Evolutionary conservation across 2,888 invertebrate genomes (phyloP), one percentile per base, ranked within the genome.

Genomic region (Hylaea fasciaria): DNA sequence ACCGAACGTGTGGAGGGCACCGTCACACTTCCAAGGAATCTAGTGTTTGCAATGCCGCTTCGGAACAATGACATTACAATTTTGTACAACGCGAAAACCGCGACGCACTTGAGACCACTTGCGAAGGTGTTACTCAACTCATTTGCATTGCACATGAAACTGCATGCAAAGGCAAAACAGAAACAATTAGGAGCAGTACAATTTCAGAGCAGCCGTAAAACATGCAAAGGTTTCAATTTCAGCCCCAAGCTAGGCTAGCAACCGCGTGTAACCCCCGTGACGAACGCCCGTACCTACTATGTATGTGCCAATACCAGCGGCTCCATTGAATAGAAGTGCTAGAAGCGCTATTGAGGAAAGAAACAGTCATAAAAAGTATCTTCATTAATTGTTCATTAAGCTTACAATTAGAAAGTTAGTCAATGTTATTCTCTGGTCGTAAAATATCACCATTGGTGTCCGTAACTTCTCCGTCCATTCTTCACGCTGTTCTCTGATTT

Each of bases 1-100:
- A 17, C 85, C 71, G 77, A 71, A 77, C 76, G 75, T 57, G 53
- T 56, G 40, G 39, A 52, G 61, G 56, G 51, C 50, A 48, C 47
- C 37, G 46, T 32, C 14, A 39, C 44, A 28, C 14, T 60, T 52
- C 48, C 35, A 32, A 41, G 32, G 41, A 54, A 55, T 29, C 46
- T 37, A 50, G 39, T 44, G 58, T 44, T 64, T 40, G 28, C 32
- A 13, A 8, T 10, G 50, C 46, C 16, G 40, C 55, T 35, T 52
- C 41, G 16, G 53, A 52, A 60, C 53, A 59, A 57, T 59, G 44
- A 35, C 41, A 48, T 62, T 57, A 51, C 16, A 40, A 14, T 53
- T 48, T 48, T 16, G 35, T 35, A 44, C 12, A 17, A 44, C 12
- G 16, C 13, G 14, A 46, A 41, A 41, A 41, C 41, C 41, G 14